Base-by-base conservation (phyloP, 2,888 invertebrate species). In the Lysandra coridon region DNA sequence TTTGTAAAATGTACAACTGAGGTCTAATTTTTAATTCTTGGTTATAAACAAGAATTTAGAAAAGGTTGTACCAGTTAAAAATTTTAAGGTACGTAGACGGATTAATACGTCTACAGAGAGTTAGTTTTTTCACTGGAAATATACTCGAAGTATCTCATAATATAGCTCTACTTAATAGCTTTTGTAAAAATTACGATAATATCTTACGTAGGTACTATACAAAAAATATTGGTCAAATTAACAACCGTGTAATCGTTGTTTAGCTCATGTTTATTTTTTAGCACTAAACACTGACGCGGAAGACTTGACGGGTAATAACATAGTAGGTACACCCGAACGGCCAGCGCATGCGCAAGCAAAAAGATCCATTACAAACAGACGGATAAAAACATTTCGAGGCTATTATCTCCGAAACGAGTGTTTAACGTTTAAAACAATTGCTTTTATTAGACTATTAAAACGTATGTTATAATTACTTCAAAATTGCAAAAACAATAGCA, bases 401-500 rank as follows among this genome's bases (percentile, higher is more conserved):
- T 91, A 92, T 91, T 89, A 92, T 80, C 87, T 87, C 86, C 88
- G 87, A 88, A 90, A 88, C 88, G 85, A 85, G 84, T 86, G 82
- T 83, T 85, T 84, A 83, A 80, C 81, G 79, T 83, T 82, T 83
- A 84, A 84, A 86, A 89, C 90, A 89, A 88, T 89, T 85, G 86
- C 87, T 86, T 90, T 90, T 90, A 90, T 90, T 88, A 86, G 60
- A 60, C 87, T 87, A 88, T 88, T 87, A 88, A 86, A 78, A 87
- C 86, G 85, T 88, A 87, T 87, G 84, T 85, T 86, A 86, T 87
- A 86, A 87, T 87, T 87, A 84, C 85, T 84, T 82, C 82, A 85
- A 87, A 85, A 83, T 77, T 82, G 85, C 87, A 89, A 91, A 91
- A 90, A 90, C 80, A 81, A 80, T 78, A 79, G 73, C 79, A 84